Base-by-base conservation (phyloP, 1,140 invertebrate species). In the Teleopsis dalmanni region DNA sequence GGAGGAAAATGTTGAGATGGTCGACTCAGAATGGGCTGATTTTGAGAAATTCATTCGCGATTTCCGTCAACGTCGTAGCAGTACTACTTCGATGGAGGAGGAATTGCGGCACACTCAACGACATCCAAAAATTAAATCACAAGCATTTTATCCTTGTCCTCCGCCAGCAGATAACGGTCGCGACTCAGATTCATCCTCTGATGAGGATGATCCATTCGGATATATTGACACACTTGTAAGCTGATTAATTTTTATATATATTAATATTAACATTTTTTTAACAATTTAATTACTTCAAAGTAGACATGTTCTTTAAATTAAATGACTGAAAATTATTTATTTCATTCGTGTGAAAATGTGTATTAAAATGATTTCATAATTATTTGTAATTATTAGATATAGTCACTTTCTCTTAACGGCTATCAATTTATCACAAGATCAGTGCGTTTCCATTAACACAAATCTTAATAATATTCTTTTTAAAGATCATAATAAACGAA, bases 111-210 rank as follows among this genome's bases (percentile, higher is more conserved):
- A 73, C 34, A 66, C 69, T 3, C 71, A 71, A 43, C 72, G 71
- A 13, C 59, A 64, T 42, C 57, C 64, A 9, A 69, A 68, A 47
- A 51, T 68, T 58, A 74, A 75, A 10, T 74, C 76, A 13, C 76
- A 79, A 67, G 74, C 78, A 13, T 83, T 83, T 64, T 83, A 83
- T 69, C 81, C 81, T 11, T 81, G 79, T 58, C 81, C 81, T 42
- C 77, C 79, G 21, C 74, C 77, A 4, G 75, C 78, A 33, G 72
- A 73, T 18, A 58, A 71, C 52, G 77, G 79, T 27, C 72, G 72
- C 22, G 75, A 76, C 48, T 76, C 62, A 7, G 59, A 60, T 37
- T 65, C 58, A 10, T 72, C 73, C 56, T 54, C 62, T 59, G 58
- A 62, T 16, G 65, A 60, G 62, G 54, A 72, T 63, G 51, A 76